A percentile compares a stretch with the other conserved stretches of the same genome.
Conservation (phyloP, 2,888 invertebrate species). For the Erebia palarica region DNA sequence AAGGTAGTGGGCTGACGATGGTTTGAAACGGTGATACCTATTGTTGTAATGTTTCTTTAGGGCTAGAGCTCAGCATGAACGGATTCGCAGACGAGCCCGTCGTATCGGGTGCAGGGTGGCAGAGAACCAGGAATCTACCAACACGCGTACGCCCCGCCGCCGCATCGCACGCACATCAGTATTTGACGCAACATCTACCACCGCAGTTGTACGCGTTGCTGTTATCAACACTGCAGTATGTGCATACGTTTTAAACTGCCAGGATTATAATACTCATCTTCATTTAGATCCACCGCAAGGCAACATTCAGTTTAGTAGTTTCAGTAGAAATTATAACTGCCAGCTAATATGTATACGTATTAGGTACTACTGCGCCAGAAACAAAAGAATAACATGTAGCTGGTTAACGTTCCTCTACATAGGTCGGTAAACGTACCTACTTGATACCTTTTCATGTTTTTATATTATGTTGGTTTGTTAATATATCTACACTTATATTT, state of each 20-base stretch:
- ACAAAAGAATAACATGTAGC: too few species aligned
- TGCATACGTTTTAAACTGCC: slow-evolving; percentile 56
- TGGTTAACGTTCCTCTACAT: too few species aligned
- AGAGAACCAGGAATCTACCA: slow-evolving; percentile 62
- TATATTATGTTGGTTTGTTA: too few species aligned
- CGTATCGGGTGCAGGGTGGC: slow-evolving; percentile 78
- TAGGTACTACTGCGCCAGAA: too few species aligned
- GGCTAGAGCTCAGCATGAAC: slow-evolving; percentile 70
- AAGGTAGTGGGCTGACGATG: too few species aligned
- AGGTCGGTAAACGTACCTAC: too few species aligned
- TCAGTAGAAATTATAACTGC: too few species aligned
- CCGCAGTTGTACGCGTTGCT: slow-evolving; percentile 67
- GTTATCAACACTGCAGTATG: slow-evolving; percentile 61
- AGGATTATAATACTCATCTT: not conserved
- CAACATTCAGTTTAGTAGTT: too few species aligned
- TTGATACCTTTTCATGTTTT: too few species aligned
- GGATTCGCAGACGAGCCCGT: slow-evolving; percentile 73
- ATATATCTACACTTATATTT: too few species aligned
- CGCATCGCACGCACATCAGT: slow-evolving; percentile 67
- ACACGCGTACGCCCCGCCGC: slow-evolving; percentile 61
- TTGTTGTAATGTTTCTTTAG: slow-evolving; percentile 44
- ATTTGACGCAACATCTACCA: slow-evolving; percentile 60
- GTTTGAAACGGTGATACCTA: too few species aligned
- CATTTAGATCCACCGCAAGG: not conserved
- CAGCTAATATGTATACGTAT: too few species aligned